Conservation (phyloP, 2,113 vertebrate species). For the Sus scrofa region DNA sequence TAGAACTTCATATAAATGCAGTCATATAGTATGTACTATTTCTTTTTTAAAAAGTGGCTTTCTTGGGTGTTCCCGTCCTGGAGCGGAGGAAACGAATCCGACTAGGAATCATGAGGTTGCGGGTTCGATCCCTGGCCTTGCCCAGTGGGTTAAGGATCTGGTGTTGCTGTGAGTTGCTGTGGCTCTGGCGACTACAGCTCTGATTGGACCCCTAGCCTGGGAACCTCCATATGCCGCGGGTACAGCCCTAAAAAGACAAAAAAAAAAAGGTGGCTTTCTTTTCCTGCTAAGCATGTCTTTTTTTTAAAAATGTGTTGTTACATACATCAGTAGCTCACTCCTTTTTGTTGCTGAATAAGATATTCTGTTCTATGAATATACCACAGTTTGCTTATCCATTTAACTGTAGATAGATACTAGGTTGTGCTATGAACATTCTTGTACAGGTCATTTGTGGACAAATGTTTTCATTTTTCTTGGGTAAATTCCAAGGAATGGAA, state of each 20-base stretch:
- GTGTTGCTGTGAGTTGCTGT: no score
- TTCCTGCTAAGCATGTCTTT: neutral
- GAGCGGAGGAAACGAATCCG: no score
- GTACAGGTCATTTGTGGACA: constrained; percentile 32
- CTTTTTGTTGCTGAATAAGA: neutral
- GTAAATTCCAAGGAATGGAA: constrained; percentile 63
- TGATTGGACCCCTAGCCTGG: no score
- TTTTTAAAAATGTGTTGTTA: neutral
- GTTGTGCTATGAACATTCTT: neutral
- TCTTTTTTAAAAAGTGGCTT: neutral
- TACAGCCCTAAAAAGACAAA: no score
- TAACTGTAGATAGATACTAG: neutral
- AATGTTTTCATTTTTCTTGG: constrained; percentile 67
- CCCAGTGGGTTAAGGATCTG: no score
- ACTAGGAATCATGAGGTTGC: no score
- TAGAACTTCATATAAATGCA: neutral
- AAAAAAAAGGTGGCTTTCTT: neutral
- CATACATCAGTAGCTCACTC: neutral
- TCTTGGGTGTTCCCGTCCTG: no score
- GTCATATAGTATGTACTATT: neutral
- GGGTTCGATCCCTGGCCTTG: no score
- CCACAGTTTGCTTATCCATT: neutral
- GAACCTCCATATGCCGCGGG: no score
- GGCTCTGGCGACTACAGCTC: no score
- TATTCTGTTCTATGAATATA: neutral